phyloP scores from a whole-genome alignment of 2,113 vertebrate species.

The Dinomys branickii region DNA sequence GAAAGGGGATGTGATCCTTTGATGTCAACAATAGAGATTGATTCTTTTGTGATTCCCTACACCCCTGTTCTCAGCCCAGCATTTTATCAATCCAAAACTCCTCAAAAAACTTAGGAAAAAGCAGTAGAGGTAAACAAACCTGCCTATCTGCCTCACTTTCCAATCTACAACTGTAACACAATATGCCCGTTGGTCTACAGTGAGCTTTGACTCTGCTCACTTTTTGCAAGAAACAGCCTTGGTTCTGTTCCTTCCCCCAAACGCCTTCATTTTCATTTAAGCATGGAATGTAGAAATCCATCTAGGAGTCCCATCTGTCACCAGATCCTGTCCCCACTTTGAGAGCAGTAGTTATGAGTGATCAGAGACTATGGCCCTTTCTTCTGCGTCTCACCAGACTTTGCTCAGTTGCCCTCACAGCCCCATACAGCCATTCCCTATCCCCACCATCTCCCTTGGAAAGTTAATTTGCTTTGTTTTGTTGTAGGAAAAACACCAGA shows the following conservation, averaged over 20 bases:
- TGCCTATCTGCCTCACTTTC: background rate
- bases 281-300: background rate
- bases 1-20: background rate
- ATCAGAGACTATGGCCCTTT: background rate
- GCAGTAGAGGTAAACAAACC: background rate
- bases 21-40: constrained; percentile 15
- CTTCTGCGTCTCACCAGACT: background rate
- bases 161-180: background rate
- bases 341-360: background rate
- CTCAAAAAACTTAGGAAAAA: constrained; percentile 16
- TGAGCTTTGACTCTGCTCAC: background rate
- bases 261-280: constrained; percentile 32
- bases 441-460: background rate
- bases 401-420: background rate
- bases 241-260: background rate
- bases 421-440: background rate
- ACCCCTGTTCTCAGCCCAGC: background rate
- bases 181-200: background rate
- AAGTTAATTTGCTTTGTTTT: background rate
- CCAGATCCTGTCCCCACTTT: background rate
- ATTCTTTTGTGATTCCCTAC: background rate
- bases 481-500: background rate
- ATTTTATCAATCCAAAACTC: background rate
- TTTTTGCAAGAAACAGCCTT: background rate
- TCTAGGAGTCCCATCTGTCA: background rate